phyloP scores from a whole-genome alignment of 37 sponge, comb jelly and placozoan genomes.

The Hormiphora californensis region DNA sequence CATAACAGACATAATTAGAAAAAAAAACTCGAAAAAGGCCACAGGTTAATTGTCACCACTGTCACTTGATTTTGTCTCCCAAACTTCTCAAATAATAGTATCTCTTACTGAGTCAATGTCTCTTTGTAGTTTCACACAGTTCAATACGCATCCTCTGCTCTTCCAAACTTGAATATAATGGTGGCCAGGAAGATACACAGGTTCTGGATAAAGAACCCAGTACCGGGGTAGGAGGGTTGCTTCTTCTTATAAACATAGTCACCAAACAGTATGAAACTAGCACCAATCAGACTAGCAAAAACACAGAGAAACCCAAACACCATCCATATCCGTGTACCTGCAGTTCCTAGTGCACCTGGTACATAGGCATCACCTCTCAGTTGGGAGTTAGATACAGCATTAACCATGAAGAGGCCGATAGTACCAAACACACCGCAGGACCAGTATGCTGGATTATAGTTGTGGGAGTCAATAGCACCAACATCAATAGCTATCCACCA shows the following conservation, averaged over 20 bases:
- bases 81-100: too few species aligned
- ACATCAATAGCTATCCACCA: conserved; percentile 89
- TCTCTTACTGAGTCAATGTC: too few species aligned
- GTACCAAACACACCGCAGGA: conserved; percentile 74
- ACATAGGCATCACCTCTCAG: conserved; percentile 72
- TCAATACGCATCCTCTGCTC: conserved; percentile 45
- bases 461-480: conserved; percentile 58
- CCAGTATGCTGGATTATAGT: conserved; percentile 66
- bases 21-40: too few species aligned
- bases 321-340: conserved; percentile 71
- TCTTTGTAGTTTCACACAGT: neutral
- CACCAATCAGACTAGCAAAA: conserved; percentile 78
- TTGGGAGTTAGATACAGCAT: conserved; percentile 78
- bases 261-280: conserved; percentile 54
- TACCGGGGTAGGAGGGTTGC: conserved; percentile 29
- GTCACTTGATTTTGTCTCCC: too few species aligned
- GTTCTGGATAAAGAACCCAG: conserved; percentile 48
- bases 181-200: conserved; percentile 32
- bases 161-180: conserved; percentile 25
- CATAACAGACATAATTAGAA: too few species aligned
- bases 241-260: conserved; percentile 30
- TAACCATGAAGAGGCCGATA: conserved; percentile 76
- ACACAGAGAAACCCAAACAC: conserved; percentile 74
- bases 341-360: conserved; percentile 69
- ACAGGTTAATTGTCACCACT: too few species aligned